Percentiles rank a stretch among this genome's conserved stretches.
Conservation (phyloP, 1,140 invertebrate genomes). For the Conus ventricosus region DNA sequence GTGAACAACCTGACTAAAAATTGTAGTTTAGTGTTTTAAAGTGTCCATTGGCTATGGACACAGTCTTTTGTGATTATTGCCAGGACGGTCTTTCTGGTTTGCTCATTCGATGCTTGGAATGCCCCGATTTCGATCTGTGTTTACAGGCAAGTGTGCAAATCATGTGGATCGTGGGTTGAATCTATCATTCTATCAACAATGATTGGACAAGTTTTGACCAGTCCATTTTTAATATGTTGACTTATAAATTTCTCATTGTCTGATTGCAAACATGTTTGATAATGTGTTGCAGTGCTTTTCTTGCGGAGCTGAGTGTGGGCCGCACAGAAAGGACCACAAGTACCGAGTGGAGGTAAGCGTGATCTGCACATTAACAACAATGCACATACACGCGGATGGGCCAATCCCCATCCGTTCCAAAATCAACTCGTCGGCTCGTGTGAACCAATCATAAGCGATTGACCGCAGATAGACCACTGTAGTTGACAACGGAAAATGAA, state of each 20-base stretch:
- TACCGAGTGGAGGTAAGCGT: conserved; percentile 91
- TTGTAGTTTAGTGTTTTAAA: too few species aligned
- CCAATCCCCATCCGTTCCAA: background rate
- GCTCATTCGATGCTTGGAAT: conserved; percentile 90
- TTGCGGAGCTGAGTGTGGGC: conserved; percentile 91
- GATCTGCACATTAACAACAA: background rate
- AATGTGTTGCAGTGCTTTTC: conserved; percentile 89
- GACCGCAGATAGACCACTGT: background rate
- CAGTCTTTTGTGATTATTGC: conserved; percentile 92
- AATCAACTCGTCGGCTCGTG: background rate
- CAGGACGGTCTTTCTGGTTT: conserved; percentile 91
- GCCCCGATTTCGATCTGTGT: conserved; percentile 84
- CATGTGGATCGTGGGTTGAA: background rate
- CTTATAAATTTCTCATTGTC: background rate
- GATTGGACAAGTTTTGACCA: background rate
- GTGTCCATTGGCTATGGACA: conserved; percentile 77
- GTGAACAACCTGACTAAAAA: background rate
- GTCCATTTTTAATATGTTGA: background rate
- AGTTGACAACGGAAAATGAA: too few species aligned
- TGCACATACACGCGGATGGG: too few species aligned
- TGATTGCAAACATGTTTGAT: background rate
- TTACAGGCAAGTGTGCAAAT: conserved; percentile 84
- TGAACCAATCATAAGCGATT: background rate
- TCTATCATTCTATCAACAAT: background rate
- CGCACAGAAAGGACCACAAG: conserved; percentile 90